Conservation (phyloP, 2,888 invertebrate species). For the Chrysomela aeneicollis region DNA sequence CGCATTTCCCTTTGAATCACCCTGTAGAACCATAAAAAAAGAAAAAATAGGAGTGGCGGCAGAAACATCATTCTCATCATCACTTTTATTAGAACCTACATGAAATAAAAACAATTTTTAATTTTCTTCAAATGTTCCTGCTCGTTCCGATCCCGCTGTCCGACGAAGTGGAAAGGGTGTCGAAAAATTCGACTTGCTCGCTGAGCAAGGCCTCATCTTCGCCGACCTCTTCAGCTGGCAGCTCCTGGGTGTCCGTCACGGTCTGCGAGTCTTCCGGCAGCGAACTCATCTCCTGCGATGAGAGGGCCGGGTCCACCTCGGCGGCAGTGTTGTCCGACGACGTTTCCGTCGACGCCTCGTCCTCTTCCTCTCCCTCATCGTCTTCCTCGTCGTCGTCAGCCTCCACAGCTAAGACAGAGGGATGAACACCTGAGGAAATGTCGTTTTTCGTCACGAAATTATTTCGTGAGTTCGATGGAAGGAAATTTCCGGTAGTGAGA, state of each 20-base stretch:
- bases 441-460: background rate
- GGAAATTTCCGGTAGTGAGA: too few species aligned
- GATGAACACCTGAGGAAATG: conserved; percentile 55
- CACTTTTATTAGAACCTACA: too few species aligned
- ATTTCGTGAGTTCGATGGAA: too few species aligned
- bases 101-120: too few species aligned
- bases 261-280: conserved; percentile 44
- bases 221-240: conserved; percentile 6
- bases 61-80: too few species aligned
- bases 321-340: conserved; percentile 47
- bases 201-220: too few species aligned
- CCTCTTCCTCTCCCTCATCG: conserved; percentile 36
- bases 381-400: conserved; percentile 50
- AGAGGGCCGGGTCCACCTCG: conserved; percentile 46
- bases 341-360: conserved; percentile 29
- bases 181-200: conserved; percentile 39
- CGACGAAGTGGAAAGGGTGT: conserved; percentile 39
- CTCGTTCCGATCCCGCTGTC: conserved; percentile 18
- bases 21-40: too few species aligned
- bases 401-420: conserved; percentile 55
- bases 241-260: conserved; percentile 4
- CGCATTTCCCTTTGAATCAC: too few species aligned
- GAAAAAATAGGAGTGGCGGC: too few species aligned
- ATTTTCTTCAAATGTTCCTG: conserved; percentile 2
- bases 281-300: conserved; percentile 45